Percentiles rank a stretch among this genome's conserved stretches.
phyloP scores from a whole-genome alignment of 2,888 invertebrate species.

The Eupithecia vulgata region DNA sequence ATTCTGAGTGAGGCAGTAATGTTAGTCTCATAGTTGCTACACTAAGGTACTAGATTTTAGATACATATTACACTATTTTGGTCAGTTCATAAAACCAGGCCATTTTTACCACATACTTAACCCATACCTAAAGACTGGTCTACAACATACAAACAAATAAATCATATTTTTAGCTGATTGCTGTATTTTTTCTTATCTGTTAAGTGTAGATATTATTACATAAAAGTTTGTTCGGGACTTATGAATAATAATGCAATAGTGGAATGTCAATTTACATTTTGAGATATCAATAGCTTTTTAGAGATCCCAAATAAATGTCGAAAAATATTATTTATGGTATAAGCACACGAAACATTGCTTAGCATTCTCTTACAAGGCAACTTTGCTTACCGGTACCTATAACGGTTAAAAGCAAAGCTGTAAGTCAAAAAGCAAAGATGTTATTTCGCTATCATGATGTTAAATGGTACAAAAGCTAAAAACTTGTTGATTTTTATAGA shows the following conservation, averaged over 20 bases:
- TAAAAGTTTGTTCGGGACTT: conserved; percentile 52
- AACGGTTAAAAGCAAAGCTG: neutral
- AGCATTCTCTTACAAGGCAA: neutral
- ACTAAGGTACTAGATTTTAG: conserved; percentile 42
- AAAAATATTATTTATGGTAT: conserved; percentile 41
- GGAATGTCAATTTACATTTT: conserved; percentile 78
- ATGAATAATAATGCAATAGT: conserved; percentile 65
- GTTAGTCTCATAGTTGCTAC: conserved; percentile 55
- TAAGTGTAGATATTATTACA: conserved; percentile 20
- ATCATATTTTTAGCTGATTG: conserved; percentile 22
- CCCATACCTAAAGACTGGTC: conserved; percentile 27
- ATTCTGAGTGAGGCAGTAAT: conserved; percentile 38
- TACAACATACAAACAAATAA: conserved; percentile 30
- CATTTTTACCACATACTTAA: neutral
- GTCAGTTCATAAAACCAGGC: neutral
- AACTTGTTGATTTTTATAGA: neutral
- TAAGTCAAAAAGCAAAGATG: neutral
- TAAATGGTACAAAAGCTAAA: neutral
- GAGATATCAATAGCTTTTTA: conserved; percentile 70
- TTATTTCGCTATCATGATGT: neutral
- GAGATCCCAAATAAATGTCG: conserved; percentile 63
- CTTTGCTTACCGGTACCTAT: neutral
- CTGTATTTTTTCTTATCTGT: conserved; percentile 23
- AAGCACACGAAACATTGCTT: conserved; percentile 20
- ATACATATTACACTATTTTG: neutral